Evolutionary conservation across 2,888 invertebrate genomes (phyloP).

Genomic region (Acronicta alni): DNA sequence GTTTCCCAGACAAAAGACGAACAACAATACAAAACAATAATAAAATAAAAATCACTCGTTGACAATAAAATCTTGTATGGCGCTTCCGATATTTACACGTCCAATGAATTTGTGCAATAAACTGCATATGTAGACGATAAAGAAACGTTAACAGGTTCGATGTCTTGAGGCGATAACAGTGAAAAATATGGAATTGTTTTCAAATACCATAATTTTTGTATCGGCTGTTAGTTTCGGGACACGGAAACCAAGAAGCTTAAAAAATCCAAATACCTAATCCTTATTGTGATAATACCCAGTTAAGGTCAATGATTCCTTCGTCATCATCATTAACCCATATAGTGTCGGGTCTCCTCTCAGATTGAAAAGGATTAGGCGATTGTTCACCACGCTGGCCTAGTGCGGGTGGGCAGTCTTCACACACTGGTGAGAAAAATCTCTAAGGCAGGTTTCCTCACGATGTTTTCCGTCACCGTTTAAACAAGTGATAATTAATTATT

Average conservation of each 20-base stretch:
- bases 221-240: not conserved
- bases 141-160: slow-evolving; percentile 76
- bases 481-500: too few relatives aligned
- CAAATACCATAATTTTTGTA: not conserved
- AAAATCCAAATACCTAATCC: too few relatives aligned
- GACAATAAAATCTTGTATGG: slow-evolving; percentile 37
- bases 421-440: too few relatives aligned
- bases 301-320: too few relatives aligned
- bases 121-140: slow-evolving; percentile 70
- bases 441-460: too few relatives aligned
- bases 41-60: slow-evolving; percentile 37
- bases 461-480: too few relatives aligned
- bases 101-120: slow-evolving; percentile 68
- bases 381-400: too few relatives aligned
- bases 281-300: too few relatives aligned
- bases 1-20: slow-evolving; percentile 17
- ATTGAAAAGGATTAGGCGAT: too few relatives aligned
- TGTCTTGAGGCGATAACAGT: slow-evolving; percentile 60
- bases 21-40: slow-evolving; percentile 23
- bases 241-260: not conserved
- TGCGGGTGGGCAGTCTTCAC: too few relatives aligned
- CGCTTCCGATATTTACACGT: slow-evolving; percentile 58
- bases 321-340: too few relatives aligned
- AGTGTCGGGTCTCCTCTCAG: too few relatives aligned
- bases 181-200: slow-evolving; percentile 36